Percentiles rank a stretch among this genome's conserved stretches.
These are phyloP conservation scores for Aphrophora alni DNA, from an alignment of 2,888 invertebrate genomes.

Conservation along the genomic window DNA sequence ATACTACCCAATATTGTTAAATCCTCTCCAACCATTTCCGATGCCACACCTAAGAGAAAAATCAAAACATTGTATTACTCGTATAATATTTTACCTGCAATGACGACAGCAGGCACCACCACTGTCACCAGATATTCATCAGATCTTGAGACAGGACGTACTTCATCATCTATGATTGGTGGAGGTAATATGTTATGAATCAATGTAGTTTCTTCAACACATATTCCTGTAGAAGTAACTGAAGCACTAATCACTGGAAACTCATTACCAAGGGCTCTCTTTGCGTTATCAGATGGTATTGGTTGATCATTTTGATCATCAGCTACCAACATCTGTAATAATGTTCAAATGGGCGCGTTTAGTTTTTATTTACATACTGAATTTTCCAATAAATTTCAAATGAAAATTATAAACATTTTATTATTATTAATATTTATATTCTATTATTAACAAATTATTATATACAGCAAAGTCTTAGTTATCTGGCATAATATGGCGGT, in stretches of 20 bases:
- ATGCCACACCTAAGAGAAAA: no score
- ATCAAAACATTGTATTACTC: no score
- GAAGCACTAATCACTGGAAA: slow-evolving; percentile 72
- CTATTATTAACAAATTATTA: no score
- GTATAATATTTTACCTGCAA: slow-evolving; percentile 60
- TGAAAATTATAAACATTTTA: no score
- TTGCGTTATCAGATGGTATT: slow-evolving; percentile 63
- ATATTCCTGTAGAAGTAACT: slow-evolving; percentile 66
- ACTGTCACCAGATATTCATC: slow-evolving; percentile 71
- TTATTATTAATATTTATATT: no score
- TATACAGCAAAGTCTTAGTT: no score
- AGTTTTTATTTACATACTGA: no score
- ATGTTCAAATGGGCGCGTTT: no score
- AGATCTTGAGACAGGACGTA: slow-evolving; percentile 51
- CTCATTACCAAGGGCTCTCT: slow-evolving; percentile 71
- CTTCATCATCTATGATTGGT: slow-evolving; percentile 55
- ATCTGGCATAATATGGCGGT: no score
- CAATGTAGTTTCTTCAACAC: slow-evolving; percentile 53
- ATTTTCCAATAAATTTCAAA: neutral
- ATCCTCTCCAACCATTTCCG: no score
- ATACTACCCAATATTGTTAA: no score
- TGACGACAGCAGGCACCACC: slow-evolving; percentile 87
- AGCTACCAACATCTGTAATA: slow-evolving; percentile 48
- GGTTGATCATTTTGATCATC: slow-evolving; percentile 47
- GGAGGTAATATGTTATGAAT: slow-evolving; percentile 54